Base-by-base conservation (phyloP, 2,888 invertebrate species). In the Andricus curvator region DNA sequence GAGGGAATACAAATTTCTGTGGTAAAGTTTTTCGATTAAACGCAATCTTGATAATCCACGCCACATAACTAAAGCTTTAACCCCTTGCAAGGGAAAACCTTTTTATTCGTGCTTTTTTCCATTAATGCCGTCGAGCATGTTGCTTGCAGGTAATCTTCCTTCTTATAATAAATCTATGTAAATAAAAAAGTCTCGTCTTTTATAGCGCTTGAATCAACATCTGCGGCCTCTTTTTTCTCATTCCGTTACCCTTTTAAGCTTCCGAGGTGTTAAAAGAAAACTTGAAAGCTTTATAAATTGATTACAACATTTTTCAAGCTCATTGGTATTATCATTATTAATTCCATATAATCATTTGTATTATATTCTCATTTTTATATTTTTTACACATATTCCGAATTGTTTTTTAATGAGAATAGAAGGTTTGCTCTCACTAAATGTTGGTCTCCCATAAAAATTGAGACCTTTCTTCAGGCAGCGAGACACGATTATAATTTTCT, bases 161-260 rank as follows among this genome's bases (percentile, higher is more conserved):
- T 80, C 82, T 85, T 67, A 86, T 85, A 84, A 88, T 89, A 88
- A 88, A 89, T 89, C 86, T 86, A 87, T 88, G 86, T 84, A 84
- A 87, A 86, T 88, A 88, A 88, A 90, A 86, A 87, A 88, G 85
- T 87, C 86, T 86, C 84, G 82, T 83, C 83, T 80, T 68, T 68
- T 68, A 68, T 25, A 68, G 17, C 25, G 25, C 68, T 80, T 81
- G 81, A 78, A 80, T 81, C 78, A 67, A 74, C 78, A 66, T 83
- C 80, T 82, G 80, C 84, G 86, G 86, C 87, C 89, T 86, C 85
- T 87, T 25, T 68, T 89, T 89, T 88, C 88, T 82, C 85, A 83
- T 84, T 78, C 83, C 87, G 83, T 88, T 87, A 85, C 85, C 85
- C 85, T 68, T 48, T 68, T 48, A 68, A 68, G 48, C 44, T 22